phyloP scores from a whole-genome alignment of 2,797 vertebrate species.

The Gymnoscopelus microlampas region DNA sequence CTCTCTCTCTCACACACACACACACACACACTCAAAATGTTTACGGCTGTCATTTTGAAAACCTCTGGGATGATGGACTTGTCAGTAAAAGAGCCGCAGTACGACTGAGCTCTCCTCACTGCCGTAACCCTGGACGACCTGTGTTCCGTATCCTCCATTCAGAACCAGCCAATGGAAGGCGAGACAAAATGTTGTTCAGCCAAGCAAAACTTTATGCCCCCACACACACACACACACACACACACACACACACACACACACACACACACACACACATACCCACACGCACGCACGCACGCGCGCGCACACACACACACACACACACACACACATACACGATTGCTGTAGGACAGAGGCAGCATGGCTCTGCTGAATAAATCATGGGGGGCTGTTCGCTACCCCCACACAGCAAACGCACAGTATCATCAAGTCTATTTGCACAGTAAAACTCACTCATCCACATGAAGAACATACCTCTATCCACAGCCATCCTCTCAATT shows the following conservation, averaged over 20 bases:
- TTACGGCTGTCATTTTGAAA: conserved; percentile 39
- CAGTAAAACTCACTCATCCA: conserved; percentile 21
- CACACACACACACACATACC: conserved; percentile 7
- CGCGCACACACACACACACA: conserved; percentile 11
- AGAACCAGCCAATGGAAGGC: background rate
- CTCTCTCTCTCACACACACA: conserved; percentile 3
- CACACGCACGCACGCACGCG: conserved; percentile 1
- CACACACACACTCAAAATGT: conserved; percentile 6
- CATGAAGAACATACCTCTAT: conserved; percentile 26
- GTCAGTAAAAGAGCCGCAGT: conserved; percentile 40
- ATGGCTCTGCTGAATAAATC: conserved; percentile 33
- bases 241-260: conserved; percentile 7
- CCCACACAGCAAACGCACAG: conserved; percentile 1
- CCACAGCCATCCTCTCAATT: conserved; percentile 17
- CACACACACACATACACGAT: background rate
- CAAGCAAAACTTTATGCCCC: conserved; percentile 2
- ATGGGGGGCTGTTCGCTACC: conserved; percentile 30
- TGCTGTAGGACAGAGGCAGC: conserved; percentile 1
- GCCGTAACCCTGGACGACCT: conserved; percentile 29
- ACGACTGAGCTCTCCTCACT: conserved; percentile 24
- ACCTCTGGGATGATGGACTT: conserved; percentile 32
- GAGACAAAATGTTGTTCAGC: conserved; percentile 12
- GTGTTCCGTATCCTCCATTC: conserved; percentile 26
- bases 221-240: conserved; percentile 2
- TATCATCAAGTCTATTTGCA: conserved; percentile 28